Evolutionary conservation across 2,113 vertebrate genomes (phyloP).

Genomic region (Phasianus colchicus): DNA sequence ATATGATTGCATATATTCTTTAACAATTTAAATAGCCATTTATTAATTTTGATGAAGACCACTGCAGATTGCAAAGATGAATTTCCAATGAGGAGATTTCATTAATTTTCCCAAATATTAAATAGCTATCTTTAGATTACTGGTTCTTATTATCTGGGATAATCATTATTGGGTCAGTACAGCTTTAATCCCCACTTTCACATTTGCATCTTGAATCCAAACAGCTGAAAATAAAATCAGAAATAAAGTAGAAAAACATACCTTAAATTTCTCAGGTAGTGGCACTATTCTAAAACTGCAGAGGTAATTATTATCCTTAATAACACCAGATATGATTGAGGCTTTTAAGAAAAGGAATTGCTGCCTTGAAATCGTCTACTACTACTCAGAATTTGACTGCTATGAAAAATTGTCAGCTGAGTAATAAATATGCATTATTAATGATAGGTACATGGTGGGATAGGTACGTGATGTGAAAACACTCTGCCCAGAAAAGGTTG

Average conservation of each 20-base stretch:
- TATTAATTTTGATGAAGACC: background rate
- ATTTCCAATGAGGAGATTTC: background rate
- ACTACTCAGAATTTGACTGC: slow-evolving; percentile 64
- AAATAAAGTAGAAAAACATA: slow-evolving; percentile 43
- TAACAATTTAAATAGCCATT: background rate
- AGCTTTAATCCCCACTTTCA: background rate
- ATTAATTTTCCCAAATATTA: background rate
- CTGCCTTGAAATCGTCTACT: slow-evolving; percentile 68
- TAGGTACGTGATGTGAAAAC: slow-evolving; percentile 32
- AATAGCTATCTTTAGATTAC: background rate
- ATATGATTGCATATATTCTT: background rate
- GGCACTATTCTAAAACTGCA: slow-evolving; percentile 17
- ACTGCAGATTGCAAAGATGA: background rate
- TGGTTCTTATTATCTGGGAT: background rate
- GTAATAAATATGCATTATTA: slow-evolving; percentile 69
- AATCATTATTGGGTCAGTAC: slow-evolving; percentile 9
- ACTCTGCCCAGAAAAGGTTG: slow-evolving; percentile 47
- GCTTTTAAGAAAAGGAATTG: slow-evolving; percentile 72
- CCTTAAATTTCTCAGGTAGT: slow-evolving; percentile 47
- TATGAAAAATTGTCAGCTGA: slow-evolving; percentile 60
- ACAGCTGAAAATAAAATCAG: slow-evolving; percentile 34
- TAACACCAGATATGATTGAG: slow-evolving; percentile 69
- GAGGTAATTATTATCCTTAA: slow-evolving; percentile 72
- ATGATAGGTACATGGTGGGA: slow-evolving; percentile 41
- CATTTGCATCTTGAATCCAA: background rate